Evolutionary conservation across 2,113 vertebrate species (phyloP).

Genomic region (Canis aureus): DNA sequence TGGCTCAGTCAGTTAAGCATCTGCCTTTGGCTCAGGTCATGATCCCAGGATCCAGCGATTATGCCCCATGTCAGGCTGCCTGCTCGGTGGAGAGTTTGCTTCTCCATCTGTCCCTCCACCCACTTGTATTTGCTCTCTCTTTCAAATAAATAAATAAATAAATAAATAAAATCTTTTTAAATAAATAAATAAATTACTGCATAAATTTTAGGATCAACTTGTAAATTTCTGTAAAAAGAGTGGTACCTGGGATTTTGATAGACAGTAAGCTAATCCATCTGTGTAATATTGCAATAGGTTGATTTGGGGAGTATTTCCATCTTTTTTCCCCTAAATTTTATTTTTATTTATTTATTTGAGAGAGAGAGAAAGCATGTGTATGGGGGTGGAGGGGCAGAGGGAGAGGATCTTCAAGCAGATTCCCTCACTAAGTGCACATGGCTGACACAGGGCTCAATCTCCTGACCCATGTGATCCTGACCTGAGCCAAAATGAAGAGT

Average conservation of each 20-base stretch:
- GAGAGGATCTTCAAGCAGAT: not conserved
- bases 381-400: not conserved
- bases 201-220: not conserved
- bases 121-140: no score
- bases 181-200: no score
- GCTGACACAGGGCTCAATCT: not conserved
- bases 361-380: not conserved
- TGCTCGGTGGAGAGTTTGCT: no score
- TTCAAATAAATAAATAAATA: no score
- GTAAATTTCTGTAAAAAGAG: not conserved
- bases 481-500: not conserved
- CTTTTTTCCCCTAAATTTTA: not conserved
- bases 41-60: no score
- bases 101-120: no score
- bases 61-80: no score
- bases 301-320: not conserved
- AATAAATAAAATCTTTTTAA: no score
- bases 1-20: no score
- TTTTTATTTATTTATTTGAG: not conserved
- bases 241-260: not conserved
- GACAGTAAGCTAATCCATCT: not conserved
- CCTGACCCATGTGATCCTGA: not conserved
- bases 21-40: no score
- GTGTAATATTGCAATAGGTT: not conserved
- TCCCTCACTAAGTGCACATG: not conserved